A percentile compares a stretch with the other conserved stretches of the same genome.
phyloP scores from a whole-genome alignment of 30 jellyfish, hydroid and myxozoan species.

The Turritopsis dohrnii region DNA sequence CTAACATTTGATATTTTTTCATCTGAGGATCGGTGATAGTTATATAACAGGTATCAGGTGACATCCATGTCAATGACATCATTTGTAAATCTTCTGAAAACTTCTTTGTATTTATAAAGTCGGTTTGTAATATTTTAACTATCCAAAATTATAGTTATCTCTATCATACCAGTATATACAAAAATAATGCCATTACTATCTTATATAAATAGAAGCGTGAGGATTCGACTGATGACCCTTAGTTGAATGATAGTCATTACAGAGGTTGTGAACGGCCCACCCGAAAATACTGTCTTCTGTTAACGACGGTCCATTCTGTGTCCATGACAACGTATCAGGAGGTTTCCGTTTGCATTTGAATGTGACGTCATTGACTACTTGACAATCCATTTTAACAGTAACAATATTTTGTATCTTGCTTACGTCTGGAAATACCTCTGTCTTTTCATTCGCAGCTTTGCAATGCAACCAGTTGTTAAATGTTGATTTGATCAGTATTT shows the following conservation, averaged over 20 bases:
- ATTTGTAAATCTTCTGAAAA: background rate
- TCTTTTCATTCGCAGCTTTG: slow-evolving; percentile 44
- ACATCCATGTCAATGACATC: too few species aligned
- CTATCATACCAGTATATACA: background rate
- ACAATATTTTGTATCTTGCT: slow-evolving; percentile 29
- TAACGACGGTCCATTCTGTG: slow-evolving; percentile 63
- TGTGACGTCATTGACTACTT: slow-evolving; percentile 58
- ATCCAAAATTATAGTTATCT: too few species aligned
- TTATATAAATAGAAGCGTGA: background rate
- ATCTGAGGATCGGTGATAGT: too few species aligned
- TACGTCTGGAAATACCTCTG: slow-evolving; percentile 37
- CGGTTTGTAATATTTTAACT: background rate
- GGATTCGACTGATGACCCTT: background rate
- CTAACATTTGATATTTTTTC: too few species aligned
- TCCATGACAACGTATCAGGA: slow-evolving; percentile 74
- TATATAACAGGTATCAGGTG: too few species aligned
- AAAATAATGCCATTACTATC: background rate
- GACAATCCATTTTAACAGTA: slow-evolving; percentile 40
- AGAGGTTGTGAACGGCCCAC: background rate
- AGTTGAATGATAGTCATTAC: background rate
- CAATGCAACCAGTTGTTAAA: slow-evolving; percentile 69
- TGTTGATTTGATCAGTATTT: slow-evolving; percentile 57
- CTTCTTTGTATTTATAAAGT: background rate
- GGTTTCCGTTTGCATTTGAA: slow-evolving; percentile 47
- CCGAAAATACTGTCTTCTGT: slow-evolving; percentile 11